Evolutionary conservation across 2,888 invertebrate species (phyloP).

Genomic region (Philaethria dido): DNA sequence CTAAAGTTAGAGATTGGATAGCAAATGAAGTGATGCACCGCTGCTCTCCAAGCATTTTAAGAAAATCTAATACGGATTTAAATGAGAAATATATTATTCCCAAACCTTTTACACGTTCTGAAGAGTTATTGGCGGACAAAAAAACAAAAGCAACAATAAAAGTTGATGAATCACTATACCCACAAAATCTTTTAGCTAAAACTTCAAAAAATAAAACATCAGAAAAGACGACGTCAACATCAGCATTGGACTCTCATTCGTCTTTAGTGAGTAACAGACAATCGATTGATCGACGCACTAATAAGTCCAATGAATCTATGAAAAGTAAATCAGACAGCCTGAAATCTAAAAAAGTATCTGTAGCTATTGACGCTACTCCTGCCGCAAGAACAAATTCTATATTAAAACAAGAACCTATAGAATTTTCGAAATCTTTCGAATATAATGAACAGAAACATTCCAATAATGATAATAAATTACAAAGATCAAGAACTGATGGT

Average conservation of each 20-base stretch:
- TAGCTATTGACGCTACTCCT: conserved; percentile 91
- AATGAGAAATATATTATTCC: conserved; percentile 58
- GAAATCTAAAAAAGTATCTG: conserved; percentile 88
- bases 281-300: conserved; percentile 58
- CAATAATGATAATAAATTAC: conserved; percentile 58
- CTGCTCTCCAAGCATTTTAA: conserved; percentile 87
- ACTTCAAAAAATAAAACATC: conserved; percentile 67
- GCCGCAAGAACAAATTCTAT: conserved; percentile 88
- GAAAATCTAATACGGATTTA: conserved; percentile 77
- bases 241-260: conserved; percentile 75
- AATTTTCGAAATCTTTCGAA: conserved; percentile 87
- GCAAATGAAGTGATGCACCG: conserved; percentile 90
- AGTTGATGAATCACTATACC: conserved; percentile 50
- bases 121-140: conserved; percentile 74
- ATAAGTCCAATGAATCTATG: conserved; percentile 76
- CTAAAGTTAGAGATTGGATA: conserved; percentile 94
- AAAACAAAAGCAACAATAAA: conserved; percentile 57
- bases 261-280: conserved; percentile 69
- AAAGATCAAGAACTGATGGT: conserved; percentile 74
- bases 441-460: conserved; percentile 65
- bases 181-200: conserved; percentile 56
- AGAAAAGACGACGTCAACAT: conserved; percentile 76
- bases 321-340: conserved; percentile 72
- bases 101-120: conserved; percentile 74
- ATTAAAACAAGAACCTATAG: conserved; percentile 90